Base-by-base conservation (phyloP, 2,797 vertebrate species). In the Garrulus glandarius region DNA sequence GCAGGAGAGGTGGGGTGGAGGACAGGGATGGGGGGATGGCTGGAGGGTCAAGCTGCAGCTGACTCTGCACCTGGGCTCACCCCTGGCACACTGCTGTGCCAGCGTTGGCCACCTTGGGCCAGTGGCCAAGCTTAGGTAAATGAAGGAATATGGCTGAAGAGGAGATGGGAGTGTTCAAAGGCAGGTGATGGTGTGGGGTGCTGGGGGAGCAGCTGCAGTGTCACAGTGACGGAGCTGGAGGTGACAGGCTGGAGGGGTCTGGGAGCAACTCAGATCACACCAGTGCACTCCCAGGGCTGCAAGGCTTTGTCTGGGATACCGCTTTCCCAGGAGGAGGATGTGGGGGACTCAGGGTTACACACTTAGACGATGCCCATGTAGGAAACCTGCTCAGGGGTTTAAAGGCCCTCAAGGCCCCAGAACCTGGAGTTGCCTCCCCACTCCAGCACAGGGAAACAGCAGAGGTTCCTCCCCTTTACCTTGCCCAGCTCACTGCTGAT, bases 391-490 rank as follows among this genome's bases (percentile, higher is more conserved):
- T 87, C 11, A 1, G 10, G 36, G 36, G 2, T 70, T 84, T 65
- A 50, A 43, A 61, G 46, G 29, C 15, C 21, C 5, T 24, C 36
- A 39, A 46, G 60, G 36, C 46, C 47, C 68, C 70, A 79, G 41
- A 39, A 39, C 41, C 27, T 4, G 10, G 11, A 60, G 49, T 1
- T 87, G 41, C 32, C 44, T 81, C 53, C 44, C 17, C 37, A 44
- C 1, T 4, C 8, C 22, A 23, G 24, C 0, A 0, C 5, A 50
- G 52, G 37, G 55, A 44, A 34, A 32, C 2, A 5, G 50, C 57
- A n/a, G 50, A 19, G 9, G 19, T 23, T 53, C 27, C 30, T 77
- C 56, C 64, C 11, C 3, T 49, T 69, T 36, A 55, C 36, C 26
- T 57, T 13, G 5, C 34, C n/a, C 52, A 55, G 26, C 52, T 55